phyloP scores from a whole-genome alignment of 2,797 vertebrate species.

The Gymnothorax reevesii region DNA sequence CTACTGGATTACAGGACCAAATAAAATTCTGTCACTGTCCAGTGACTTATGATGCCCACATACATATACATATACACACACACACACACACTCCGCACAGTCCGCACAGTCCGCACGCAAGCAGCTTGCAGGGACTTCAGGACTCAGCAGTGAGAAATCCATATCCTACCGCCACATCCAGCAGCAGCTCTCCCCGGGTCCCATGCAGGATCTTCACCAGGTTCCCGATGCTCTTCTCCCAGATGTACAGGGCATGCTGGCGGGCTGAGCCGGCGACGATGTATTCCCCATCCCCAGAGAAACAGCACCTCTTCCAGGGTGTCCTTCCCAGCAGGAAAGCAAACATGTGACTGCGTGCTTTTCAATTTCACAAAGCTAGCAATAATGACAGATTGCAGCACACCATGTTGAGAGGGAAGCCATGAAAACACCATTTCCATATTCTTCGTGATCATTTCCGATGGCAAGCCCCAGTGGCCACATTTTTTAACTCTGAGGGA shows the following conservation, averaged over 20 bases:
- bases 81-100: no score
- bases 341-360: neutral
- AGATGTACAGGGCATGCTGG: conserved; percentile 95
- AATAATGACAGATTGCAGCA: neutral
- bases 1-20: no score
- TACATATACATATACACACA: no score
- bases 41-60: no score
- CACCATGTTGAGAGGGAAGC: neutral
- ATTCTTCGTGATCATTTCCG: neutral
- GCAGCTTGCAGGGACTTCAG: neutral
- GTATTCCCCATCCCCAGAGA: conserved; percentile 95
- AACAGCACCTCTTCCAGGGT: conserved; percentile 97
- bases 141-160: neutral
- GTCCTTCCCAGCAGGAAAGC: conserved; percentile 66
- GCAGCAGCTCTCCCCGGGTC: conserved; percentile 89
- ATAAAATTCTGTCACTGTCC: no score
- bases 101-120: neutral
- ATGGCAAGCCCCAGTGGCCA: neutral
- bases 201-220: conserved; percentile 96
- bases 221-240: conserved; percentile 98
- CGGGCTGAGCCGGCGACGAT: conserved; percentile 94
- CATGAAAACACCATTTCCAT: neutral
- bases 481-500: neutral
- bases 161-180: conserved; percentile 90
- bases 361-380: neutral